Conservation (phyloP, 2,888 invertebrate genomes). For the Rhingia rostrata region DNA sequence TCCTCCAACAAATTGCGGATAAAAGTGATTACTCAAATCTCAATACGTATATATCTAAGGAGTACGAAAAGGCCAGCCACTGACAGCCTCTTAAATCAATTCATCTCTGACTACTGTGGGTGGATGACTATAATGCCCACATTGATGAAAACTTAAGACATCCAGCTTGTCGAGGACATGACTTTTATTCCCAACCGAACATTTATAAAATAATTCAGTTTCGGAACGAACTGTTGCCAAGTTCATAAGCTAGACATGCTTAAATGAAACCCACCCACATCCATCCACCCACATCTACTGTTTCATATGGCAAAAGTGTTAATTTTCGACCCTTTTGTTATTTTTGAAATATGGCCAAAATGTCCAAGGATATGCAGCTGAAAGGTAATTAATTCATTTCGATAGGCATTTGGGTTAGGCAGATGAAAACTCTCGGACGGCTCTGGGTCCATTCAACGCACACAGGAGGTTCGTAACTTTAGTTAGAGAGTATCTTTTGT, state of each 20-base stretch:
- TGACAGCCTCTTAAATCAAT: slow-evolving; percentile 25
- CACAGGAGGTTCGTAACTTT: slow-evolving; percentile 21
- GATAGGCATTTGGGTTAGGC: slow-evolving; percentile 46
- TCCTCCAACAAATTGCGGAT: not conserved
- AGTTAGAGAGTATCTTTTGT: slow-evolving; percentile 42
- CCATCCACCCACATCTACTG: not conserved
- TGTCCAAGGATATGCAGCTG: slow-evolving; percentile 58
- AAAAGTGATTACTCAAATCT: slow-evolving; percentile 20
- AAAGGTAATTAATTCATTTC: slow-evolving; percentile 68
- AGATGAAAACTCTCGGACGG: not conserved
- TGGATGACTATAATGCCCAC: not conserved
- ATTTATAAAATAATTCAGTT: slow-evolving; percentile 43
- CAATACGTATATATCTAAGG: slow-evolving; percentile 8
- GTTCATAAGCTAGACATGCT: slow-evolving; percentile 21
- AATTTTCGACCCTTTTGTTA: slow-evolving; percentile 54
- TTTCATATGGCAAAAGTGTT: slow-evolving; percentile 31
- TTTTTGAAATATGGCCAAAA: slow-evolving; percentile 27
- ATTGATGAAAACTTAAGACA: slow-evolving; percentile 18
- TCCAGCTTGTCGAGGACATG: slow-evolving; percentile 12
- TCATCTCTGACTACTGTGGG: not conserved
- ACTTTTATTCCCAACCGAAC: slow-evolving; percentile 49
- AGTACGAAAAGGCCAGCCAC: not conserved
- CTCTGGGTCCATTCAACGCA: slow-evolving; percentile 10
- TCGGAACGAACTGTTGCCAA: slow-evolving; percentile 21
- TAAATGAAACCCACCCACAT: slow-evolving; percentile 10